phyloP scores from a whole-genome alignment of 2,797 vertebrate genomes.

The Argentina silus region DNA sequence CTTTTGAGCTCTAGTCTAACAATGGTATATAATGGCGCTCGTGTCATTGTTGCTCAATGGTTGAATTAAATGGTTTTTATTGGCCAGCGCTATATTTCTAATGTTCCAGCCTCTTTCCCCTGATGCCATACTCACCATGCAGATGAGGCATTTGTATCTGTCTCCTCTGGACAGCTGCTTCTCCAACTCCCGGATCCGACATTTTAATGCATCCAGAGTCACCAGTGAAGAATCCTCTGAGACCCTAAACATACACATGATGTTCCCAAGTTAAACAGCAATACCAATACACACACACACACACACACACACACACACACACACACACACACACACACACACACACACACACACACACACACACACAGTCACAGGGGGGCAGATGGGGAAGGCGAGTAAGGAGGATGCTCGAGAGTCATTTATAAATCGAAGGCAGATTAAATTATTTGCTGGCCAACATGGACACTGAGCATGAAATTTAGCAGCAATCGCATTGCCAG shows the following conservation, averaged over 20 bases:
- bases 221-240: slow-evolving; percentile 90
- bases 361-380: slow-evolving; percentile 26
- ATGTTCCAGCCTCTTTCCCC: not conserved
- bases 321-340: slow-evolving; percentile 41
- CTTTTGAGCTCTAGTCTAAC: not conserved
- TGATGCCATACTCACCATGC: slow-evolving; percentile 87
- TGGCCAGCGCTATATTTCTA: not conserved
- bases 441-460: slow-evolving; percentile 79
- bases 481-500: slow-evolving; percentile 74
- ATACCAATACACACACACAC: slow-evolving; percentile 29
- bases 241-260: slow-evolving; percentile 76
- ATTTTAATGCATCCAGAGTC: slow-evolving; percentile 94
- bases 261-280: too few relatives aligned
- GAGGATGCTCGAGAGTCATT: slow-evolving; percentile 71
- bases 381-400: slow-evolving; percentile 54
- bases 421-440: slow-evolving; percentile 80
- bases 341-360: slow-evolving; percentile 46
- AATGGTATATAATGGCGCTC: not conserved
- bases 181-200: slow-evolving; percentile 96
- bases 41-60: not conserved
- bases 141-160: slow-evolving; percentile 99
- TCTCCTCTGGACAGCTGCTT: slow-evolving; percentile 97
- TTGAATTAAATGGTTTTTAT: not conserved
- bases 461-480: slow-evolving; percentile 81
- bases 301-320: slow-evolving; percentile 22